Evolutionary conservation across 2,888 invertebrate species (phyloP).

Genomic region (Quadriops clusia): DNA sequence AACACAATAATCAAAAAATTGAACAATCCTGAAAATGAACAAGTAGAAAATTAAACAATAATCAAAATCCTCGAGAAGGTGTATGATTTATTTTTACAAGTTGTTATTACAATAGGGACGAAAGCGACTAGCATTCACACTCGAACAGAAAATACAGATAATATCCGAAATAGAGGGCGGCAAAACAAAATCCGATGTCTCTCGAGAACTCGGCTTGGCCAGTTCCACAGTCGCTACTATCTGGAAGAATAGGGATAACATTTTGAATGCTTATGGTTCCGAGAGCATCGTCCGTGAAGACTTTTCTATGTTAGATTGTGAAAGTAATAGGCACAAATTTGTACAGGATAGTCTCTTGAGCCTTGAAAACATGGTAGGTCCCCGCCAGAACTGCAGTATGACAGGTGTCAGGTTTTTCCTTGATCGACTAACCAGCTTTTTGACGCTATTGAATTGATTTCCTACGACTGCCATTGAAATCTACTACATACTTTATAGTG

Average conservation of each 20-base stretch:
- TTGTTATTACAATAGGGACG: conserved; percentile 38
- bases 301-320: conserved; percentile 1
- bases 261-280: conserved; percentile 30
- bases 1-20: too few species aligned
- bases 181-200: conserved; percentile 46
- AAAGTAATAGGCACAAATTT: too few species aligned
- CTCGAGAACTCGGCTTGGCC: conserved; percentile 43
- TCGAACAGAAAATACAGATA: conserved; percentile 49
- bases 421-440: neutral
- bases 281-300: conserved; percentile 14
- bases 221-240: conserved; percentile 46
- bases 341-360: too few species aligned
- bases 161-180: conserved; percentile 46
- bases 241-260: conserved; percentile 46
- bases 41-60: too few species aligned
- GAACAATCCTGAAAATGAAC: too few species aligned
- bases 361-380: conserved; percentile 7
- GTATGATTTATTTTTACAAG: conserved; percentile 4
- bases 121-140: conserved; percentile 47
- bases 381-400: neutral
- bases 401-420: conserved; percentile 1
- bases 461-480: too few species aligned
- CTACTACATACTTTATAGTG: too few species aligned
- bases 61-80: conserved; percentile 4
- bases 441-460: neutral